A percentile compares a stretch with the other conserved stretches of the same genome.
These are phyloP conservation scores for Capreolus pygargus DNA, from an alignment of 2,113 vertebrate species.

Conservation along the genomic window DNA sequence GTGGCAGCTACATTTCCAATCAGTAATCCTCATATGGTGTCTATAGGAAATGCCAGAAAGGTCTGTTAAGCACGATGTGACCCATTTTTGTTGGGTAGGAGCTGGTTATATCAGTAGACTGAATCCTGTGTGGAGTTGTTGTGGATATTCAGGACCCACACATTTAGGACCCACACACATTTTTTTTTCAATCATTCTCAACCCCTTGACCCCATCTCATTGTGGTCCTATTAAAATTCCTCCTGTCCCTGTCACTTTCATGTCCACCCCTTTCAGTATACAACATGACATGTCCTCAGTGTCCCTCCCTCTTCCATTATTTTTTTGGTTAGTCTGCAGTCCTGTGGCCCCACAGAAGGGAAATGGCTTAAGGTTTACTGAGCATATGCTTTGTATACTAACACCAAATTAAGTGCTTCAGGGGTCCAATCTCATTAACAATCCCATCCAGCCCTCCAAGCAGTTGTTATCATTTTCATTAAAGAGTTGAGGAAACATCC, in stretches of 20 bases:
- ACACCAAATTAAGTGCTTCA: background rate
- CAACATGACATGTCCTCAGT: background rate
- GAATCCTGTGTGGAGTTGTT: background rate
- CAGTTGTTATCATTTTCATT: conserved; percentile 11
- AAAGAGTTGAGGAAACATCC: background rate
- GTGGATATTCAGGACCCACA: background rate
- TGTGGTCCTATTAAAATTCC: background rate
- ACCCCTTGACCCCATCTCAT: background rate
- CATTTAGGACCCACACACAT: background rate
- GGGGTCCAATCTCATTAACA: background rate
- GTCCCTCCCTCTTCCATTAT: background rate
- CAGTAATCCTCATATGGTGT: background rate
- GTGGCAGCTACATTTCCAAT: background rate
- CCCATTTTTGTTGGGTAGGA: background rate
- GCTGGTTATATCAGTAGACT: background rate
- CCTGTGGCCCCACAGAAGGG: background rate
- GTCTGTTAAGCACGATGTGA: background rate
- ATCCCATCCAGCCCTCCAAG: background rate
- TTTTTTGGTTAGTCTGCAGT: background rate
- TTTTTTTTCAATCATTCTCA: conserved; percentile 4
- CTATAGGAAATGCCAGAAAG: conserved; percentile 27
- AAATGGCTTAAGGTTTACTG: background rate
- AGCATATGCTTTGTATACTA: background rate
- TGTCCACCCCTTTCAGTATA: background rate
- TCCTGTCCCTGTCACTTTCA: background rate